These are phyloP conservation scores for Meteorus cinctellus DNA, from an alignment of 2,888 invertebrate species.

Conservation along the genomic window DNA sequence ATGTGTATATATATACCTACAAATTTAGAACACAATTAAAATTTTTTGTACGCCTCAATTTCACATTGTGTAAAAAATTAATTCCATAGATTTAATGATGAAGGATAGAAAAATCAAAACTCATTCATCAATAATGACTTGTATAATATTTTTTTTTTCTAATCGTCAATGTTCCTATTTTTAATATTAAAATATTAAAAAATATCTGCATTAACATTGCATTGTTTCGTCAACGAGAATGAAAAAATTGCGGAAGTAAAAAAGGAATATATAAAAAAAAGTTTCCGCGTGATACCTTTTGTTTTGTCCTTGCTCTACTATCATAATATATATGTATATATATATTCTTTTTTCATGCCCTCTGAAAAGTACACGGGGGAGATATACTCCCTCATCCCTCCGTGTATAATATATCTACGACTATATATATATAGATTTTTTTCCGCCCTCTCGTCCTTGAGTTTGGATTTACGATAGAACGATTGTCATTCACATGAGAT, in stretches of 20 bases:
- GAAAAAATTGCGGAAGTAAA: neutral
- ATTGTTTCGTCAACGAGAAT: too few species aligned
- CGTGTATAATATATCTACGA: neutral
- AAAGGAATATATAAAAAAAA: conserved; percentile 8
- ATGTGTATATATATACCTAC: conserved; percentile 14
- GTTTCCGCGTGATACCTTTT: conserved; percentile 14
- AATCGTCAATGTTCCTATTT: too few species aligned
- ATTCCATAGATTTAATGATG: too few species aligned
- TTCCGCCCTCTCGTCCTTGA: conserved; percentile 17
- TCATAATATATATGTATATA: conserved; percentile 41
- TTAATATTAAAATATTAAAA: too few species aligned
- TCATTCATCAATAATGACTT: too few species aligned
- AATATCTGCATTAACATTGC: too few species aligned
- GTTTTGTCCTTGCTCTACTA: conserved; percentile 8
- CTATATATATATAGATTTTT: neutral
- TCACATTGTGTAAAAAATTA: too few species aligned
- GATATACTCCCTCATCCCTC: conserved; percentile 29
- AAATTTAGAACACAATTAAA: too few species aligned
- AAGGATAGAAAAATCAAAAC: too few species aligned
- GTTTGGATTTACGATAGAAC: conserved; percentile 39
- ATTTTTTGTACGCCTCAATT: too few species aligned
- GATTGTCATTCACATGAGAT: conserved; percentile 57
- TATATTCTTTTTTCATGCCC: conserved; percentile 26
- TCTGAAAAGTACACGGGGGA: conserved; percentile 37
- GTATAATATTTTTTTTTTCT: too few species aligned